phyloP scores from a whole-genome alignment of 2,888 invertebrate species.

The Blera fallax region DNA sequence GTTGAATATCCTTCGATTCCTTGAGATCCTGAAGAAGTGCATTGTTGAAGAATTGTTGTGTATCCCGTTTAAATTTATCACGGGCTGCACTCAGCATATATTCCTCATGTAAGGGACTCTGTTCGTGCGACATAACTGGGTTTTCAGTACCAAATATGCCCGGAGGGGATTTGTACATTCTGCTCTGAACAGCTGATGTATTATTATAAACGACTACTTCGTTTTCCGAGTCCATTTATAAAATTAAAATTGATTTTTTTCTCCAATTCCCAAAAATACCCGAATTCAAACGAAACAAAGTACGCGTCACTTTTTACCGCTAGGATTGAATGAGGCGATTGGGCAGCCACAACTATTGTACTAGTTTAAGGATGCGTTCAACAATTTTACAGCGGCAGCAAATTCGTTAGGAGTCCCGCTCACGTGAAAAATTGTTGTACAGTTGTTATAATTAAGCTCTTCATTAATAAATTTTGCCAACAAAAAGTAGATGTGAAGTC shows the following conservation, averaged over 20 bases:
- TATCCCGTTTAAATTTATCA: constrained; percentile 29
- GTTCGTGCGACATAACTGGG: constrained; percentile 13
- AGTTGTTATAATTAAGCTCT: too few relatives aligned
- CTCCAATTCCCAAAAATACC: not conserved
- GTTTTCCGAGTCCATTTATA: not conserved
- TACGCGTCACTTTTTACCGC: not conserved
- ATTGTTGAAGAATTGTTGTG: constrained; percentile 22
- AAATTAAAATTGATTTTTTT: not conserved
- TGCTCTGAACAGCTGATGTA: not conserved
- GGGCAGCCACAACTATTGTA: not conserved
- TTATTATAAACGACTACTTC: not conserved
- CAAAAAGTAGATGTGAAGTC: too few relatives aligned
- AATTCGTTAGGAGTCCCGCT: not conserved
- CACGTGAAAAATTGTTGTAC: not conserved
- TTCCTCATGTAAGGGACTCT: constrained; percentile 19
- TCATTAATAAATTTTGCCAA: too few relatives aligned
- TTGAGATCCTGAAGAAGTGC: constrained; percentile 12
- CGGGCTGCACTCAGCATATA: constrained; percentile 18
- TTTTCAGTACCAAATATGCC: not conserved
- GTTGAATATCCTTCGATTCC: not conserved
- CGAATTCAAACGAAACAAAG: not conserved
- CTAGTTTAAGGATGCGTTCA: not conserved
- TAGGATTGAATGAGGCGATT: not conserved
- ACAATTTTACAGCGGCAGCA: not conserved
- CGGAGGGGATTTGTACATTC: not conserved